A percentile compares a stretch with the other conserved stretches of the same genome.
phyloP scores from a whole-genome alignment of 1,140 invertebrate genomes.

The Magallana gigas region DNA sequence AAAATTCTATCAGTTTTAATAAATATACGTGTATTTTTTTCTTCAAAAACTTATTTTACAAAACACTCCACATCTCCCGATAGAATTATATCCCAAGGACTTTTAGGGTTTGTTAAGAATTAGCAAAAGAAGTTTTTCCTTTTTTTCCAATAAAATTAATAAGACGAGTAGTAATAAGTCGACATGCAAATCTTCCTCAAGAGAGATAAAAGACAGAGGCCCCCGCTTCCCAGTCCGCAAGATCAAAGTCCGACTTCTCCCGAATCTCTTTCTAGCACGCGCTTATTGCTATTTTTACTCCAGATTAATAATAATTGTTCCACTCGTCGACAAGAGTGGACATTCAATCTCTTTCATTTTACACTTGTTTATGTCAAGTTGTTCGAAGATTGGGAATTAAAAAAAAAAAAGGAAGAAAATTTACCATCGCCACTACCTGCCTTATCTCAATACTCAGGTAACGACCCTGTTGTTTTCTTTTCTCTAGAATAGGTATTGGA shows the following conservation, averaged over 20 bases:
- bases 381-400: not conserved
- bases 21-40: no score
- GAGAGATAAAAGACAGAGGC: not conserved
- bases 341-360: constrained; percentile 25
- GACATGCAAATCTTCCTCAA: not conserved
- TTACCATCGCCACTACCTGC: not conserved
- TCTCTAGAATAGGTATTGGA: no score
- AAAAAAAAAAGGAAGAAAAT: not conserved
- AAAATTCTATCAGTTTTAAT: no score
- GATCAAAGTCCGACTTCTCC: not conserved
- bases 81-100: no score
- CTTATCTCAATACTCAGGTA: no score
- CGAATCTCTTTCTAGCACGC: not conserved
- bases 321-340: not conserved
- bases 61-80: no score
- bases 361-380: not conserved
- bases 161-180: not conserved
- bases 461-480: no score
- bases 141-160: not conserved
- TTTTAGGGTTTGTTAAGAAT: no score
- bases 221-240: not conserved
- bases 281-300: constrained; percentile 15
- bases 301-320: not conserved
- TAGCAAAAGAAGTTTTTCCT: no score
- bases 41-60: no score